Base-by-base conservation (phyloP, 2,888 invertebrate genomes). In the Cyclophora albipunctata region DNA sequence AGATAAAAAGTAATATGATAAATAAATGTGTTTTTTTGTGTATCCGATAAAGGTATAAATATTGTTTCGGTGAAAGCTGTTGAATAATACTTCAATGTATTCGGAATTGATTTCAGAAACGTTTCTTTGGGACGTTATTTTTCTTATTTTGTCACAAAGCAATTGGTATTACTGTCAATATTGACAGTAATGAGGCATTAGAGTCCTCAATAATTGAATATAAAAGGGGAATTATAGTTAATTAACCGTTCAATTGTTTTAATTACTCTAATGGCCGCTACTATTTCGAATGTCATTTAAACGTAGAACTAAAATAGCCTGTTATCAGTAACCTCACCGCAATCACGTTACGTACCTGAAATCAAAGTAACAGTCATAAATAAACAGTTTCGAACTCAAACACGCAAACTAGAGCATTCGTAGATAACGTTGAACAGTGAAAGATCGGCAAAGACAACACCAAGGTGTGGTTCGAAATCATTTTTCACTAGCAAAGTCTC, bases 381-480 rank as follows among this genome's bases (percentile, higher is more conserved):
- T 75, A 69, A 67, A 75, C 66, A 64, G 63, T 73, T 71, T 71
- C 69, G 66, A 73, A 64, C 37, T 37, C 5, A 37, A 5, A 66
- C 84, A 83, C 82, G 82, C 83, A 69, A 82, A 67, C 77, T 71
- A 73, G 63, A 75, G 76, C 75, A 71, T 76, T 53, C 51, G 50
- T 75, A 77, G 78, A 81, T 85, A 81, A 73, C 77, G 65, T 75
- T 78, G 75, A 82, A 81, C 76, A 75, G 74, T 78, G 74, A 81
- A 82, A 76, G 80, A 84, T 82, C 55, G 71, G 78, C 72, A 69
- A 71, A 78, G 76, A 78, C 72, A 77, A 73, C 69, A 64, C 62
- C 67, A 74, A 81, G 86, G 85, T 84, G 86, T 80, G 85, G 87
- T 85, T 64, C 73, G 74, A 80, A 83, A 84, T 86, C 80, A 87